Percentiles rank a stretch among this genome's conserved stretches.
phyloP scores from a whole-genome alignment of 2,113 vertebrate species.

The Noturus placidus region DNA sequence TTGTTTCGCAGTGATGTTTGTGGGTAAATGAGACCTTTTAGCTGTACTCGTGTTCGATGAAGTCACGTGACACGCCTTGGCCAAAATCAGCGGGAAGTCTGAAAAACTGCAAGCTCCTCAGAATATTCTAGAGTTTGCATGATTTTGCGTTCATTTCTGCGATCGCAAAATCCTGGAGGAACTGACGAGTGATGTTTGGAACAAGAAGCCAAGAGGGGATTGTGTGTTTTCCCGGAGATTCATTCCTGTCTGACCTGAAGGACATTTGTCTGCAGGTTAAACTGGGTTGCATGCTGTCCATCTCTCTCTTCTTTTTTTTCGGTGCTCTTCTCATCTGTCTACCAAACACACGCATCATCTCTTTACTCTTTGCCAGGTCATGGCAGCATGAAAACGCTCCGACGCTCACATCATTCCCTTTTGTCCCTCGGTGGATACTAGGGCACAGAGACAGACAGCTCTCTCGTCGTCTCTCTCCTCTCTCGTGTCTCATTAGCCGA shows the following conservation, averaged over 20 bases:
- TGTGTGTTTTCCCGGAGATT: background rate
- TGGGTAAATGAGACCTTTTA: too few species aligned
- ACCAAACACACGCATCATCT: background rate
- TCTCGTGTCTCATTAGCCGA: constrained; percentile 49
- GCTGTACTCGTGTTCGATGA: too few species aligned
- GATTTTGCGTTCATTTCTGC: too few species aligned
- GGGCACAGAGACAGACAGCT: constrained; percentile 23
- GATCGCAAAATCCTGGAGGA: too few species aligned
- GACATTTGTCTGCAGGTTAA: constrained; percentile 39
- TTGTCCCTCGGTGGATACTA: background rate
- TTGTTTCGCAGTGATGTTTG: too few species aligned
- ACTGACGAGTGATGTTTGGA: background rate
- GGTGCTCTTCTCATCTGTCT: constrained; percentile 7
- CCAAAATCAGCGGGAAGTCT: too few species aligned
- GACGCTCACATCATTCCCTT: background rate
- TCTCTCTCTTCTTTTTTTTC: too few species aligned
- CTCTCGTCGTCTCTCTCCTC: constrained; percentile 23
- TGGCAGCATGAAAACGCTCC: constrained; percentile 7
- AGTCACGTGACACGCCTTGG: too few species aligned
- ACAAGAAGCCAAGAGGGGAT: background rate
- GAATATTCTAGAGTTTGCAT: too few species aligned
- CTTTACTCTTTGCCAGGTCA: constrained; percentile 27
- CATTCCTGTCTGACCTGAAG: constrained; percentile 27
- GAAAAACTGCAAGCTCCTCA: too few species aligned
- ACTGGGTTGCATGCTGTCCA: constrained; percentile 23